Base-by-base conservation (phyloP, 2,113 vertebrate species). In the Diphyllodes magnificus region DNA sequence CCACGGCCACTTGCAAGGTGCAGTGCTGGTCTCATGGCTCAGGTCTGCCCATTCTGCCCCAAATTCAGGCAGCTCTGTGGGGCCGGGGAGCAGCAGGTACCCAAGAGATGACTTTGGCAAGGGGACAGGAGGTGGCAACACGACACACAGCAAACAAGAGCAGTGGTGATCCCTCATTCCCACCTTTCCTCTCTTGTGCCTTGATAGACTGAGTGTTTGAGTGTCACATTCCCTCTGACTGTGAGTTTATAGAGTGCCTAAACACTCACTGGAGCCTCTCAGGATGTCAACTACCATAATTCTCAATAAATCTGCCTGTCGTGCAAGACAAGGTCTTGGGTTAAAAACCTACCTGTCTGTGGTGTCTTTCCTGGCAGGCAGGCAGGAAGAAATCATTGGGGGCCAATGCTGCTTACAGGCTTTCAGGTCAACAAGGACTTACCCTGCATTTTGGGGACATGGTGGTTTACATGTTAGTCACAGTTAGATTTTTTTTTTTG, bases 361-460 rank as follows among this genome's bases (percentile, higher is more conserved):
- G 16, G 13, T 24, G 20, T 71, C 33, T n/a, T 60, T 33, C 6
- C 69, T 40, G n/a, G 15, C 39, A 51, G 44, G 15, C 39, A 51
- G 44, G 40, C 23, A 57, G 47, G 15, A 50, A 50, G 47, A 56
- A 84, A 64, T 47, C 44, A 35, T 0, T 33, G 23, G 14, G 19
- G 9, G 1, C 1, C 15, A 78, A 9, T 8, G 53, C 22, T 72
- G 39, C 50, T 76, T 37, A 59, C 50, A 49, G 37, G 24, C 22
- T 64, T 82, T 56, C 40, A 24, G 30, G 22, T 57, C 45, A 54
- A 4, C 20, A 61, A 49, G 23, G 63, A 27, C 11, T 57, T 20
- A 16, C 11, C 6, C 61, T 28, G 33, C 2, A 0, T 44, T 65
- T 59, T 2, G 2, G 28, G 51, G 23, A 39, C 0, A 0, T 30